Evolutionary conservation across 92 coral and sea anemone species (phyloP).

Genomic region (Epizoanthus stellaris): DNA sequence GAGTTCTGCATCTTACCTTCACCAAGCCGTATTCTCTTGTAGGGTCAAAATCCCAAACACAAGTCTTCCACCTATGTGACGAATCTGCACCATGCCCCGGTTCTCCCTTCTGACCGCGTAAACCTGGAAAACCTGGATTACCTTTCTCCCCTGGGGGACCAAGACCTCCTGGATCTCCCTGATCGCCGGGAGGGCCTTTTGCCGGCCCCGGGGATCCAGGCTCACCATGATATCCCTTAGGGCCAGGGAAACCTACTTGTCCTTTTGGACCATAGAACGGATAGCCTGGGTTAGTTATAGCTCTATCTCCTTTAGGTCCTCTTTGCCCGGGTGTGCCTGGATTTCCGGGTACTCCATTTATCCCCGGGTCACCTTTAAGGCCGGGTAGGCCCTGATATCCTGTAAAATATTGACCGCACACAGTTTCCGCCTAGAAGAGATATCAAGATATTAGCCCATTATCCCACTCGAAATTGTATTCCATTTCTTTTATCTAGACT

Average conservation of each 20-base stretch:
- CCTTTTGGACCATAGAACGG: slow-evolving; percentile 68
- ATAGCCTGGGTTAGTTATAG: slow-evolving; percentile 21
- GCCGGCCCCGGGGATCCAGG: slow-evolving; percentile 52
- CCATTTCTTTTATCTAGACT: no score
- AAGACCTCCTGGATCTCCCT: slow-evolving; percentile 49
- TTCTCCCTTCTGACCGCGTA: slow-evolving; percentile 66
- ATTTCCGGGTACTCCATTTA: slow-evolving; percentile 59
- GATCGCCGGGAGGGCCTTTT: slow-evolving; percentile 59
- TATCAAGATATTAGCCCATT: neutral
- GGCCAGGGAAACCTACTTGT: slow-evolving; percentile 58
- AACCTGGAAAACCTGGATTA: slow-evolving; percentile 68
- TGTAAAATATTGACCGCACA: slow-evolving; percentile 48
- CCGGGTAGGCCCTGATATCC: slow-evolving; percentile 61
- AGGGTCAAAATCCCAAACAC: slow-evolving; percentile 77
- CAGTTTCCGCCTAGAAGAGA: slow-evolving; percentile 51
- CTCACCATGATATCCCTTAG: slow-evolving; percentile 51
- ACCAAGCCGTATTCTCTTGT: slow-evolving; percentile 69
- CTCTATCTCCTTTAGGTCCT: slow-evolving; percentile 68
- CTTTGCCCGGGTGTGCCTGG: slow-evolving; percentile 48
- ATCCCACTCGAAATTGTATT: neutral
- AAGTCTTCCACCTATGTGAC: slow-evolving; percentile 62
- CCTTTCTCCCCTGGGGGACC: slow-evolving; percentile 68
- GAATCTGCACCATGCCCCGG: slow-evolving; percentile 56
- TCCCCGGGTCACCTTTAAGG: slow-evolving; percentile 53
- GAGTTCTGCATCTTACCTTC: slow-evolving; percentile 47